These are phyloP conservation scores for honey bee (Apis mellifera) DNA, from an alignment of 1,140 invertebrate genomes.

Conservation along the genomic window DNA sequence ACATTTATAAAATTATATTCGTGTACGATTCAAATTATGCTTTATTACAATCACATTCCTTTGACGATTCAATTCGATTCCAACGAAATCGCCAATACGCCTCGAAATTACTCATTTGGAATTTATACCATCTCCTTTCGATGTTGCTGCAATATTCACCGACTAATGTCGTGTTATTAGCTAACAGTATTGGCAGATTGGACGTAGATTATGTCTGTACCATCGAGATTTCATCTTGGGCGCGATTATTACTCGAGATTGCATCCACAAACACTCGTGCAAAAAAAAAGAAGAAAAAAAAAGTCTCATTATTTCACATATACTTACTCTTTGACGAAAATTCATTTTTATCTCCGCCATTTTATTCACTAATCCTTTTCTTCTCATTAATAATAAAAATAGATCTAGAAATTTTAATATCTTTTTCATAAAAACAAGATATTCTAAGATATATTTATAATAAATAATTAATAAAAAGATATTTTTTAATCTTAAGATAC, in stretches of 20 bases:
- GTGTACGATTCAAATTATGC: background rate
- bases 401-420: too few relatives aligned
- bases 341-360: background rate
- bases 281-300: background rate
- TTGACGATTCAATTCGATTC: background rate
- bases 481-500: too few relatives aligned
- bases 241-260: background rate
- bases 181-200: background rate
- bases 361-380: too few relatives aligned
- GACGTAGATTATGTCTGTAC: background rate
- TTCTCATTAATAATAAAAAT: too few relatives aligned
- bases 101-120: background rate
- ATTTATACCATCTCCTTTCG: background rate
- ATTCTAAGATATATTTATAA: too few relatives aligned
- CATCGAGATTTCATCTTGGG: background rate
- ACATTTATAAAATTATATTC: background rate
- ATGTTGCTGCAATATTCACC: background rate
- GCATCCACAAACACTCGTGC: background rate
- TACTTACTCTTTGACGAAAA: background rate
- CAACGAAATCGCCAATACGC: background rate
- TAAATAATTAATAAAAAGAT: too few relatives aligned
- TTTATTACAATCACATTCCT: background rate
- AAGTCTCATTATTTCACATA: background rate
- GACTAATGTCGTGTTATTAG: background rate
- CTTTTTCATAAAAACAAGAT: too few relatives aligned